Base-by-base conservation (phyloP, 2,888 invertebrate species). In the Troides aeacus region DNA sequence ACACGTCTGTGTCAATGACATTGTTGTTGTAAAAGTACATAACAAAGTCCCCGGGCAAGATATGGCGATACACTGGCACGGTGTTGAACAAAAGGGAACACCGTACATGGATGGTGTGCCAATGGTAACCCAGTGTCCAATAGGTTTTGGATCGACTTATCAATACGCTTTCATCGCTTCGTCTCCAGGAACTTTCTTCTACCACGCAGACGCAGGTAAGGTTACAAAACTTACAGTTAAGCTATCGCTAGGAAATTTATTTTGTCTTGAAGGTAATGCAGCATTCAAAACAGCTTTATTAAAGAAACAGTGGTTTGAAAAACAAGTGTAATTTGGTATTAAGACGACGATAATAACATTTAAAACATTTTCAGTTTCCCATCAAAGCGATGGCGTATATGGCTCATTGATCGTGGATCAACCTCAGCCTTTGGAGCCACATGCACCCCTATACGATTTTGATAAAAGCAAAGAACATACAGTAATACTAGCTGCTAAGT, bases 91-190 rank as follows among this genome's bases (percentile, higher is more conserved):
- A 83, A 85, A 92, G 77, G 93, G 93, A 42, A 94, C 95, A 3
- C 96, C 96, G 0, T 95, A 93, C 77, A 96, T 96, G 96, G 96
- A 96, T 75, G 96, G 96, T 1, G 95, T 95, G 5, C 95, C 96
- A 0, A 94, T 96, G 93, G 90, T 96, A n/a, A 96, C 96, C 0
- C 96, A 96, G 79, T 96, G 96, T 76, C 96, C 96, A 0, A 95
- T 96, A 74, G 86, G 92, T 0, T 94, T 95, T 77, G 95, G 94
- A 72, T 94, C 95, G 2, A 94, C 93, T 0, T 96, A 95, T 79
- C 95, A 95, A 78, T 96, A 96, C 78, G 94, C 94, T 72, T 96
- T 96, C 78, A 90, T 94, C 60, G 96, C 95, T 0, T 93, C 94
- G 0, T 84, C 93, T 0, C 92, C 95, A 1, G 96, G 96, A 23